Conservation (phyloP, 53 echinoderm and acorn worm species). For the Paracentrotus lividus region DNA sequence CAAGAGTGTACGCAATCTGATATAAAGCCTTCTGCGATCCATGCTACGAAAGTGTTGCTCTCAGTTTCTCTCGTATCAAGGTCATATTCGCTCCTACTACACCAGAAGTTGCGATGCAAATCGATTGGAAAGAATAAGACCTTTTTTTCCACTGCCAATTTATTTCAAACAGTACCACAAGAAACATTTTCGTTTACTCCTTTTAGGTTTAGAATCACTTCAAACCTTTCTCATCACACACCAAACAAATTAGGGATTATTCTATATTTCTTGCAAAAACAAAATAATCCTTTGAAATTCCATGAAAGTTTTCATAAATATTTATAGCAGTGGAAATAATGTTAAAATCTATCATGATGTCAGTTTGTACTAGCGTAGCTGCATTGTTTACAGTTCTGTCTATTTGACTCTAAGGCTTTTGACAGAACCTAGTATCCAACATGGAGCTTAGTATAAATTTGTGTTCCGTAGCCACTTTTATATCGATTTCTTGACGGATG, state of each 20-base stretch:
- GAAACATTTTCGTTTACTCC: background rate
- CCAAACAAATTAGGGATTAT: background rate
- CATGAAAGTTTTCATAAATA: background rate
- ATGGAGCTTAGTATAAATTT: no score
- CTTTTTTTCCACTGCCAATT: background rate
- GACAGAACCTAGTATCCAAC: background rate
- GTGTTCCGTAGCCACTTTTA: no score
- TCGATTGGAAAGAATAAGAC: background rate
- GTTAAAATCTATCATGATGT: no score
- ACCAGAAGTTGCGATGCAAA: background rate
- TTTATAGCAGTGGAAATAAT: background rate
- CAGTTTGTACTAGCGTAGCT: no score
- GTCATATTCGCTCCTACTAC: conserved; percentile 73
- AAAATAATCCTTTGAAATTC: background rate
- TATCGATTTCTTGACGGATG: no score
- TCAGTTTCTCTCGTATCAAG: conserved; percentile 83
- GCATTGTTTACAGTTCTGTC: background rate
- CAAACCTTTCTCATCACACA: background rate
- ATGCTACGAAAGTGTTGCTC: conserved; percentile 82
- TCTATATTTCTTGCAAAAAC: background rate
- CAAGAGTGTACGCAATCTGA: conserved; percentile 82
- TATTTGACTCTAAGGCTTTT: background rate
- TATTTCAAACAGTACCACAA: background rate
- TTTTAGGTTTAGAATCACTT: background rate
- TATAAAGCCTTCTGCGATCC: conserved; percentile 94